Evolutionary conservation across 2,113 vertebrate species (phyloP), one percentile per base, ranked within the genome.

Genomic region (Nerophis lumbriciformis): DNA sequence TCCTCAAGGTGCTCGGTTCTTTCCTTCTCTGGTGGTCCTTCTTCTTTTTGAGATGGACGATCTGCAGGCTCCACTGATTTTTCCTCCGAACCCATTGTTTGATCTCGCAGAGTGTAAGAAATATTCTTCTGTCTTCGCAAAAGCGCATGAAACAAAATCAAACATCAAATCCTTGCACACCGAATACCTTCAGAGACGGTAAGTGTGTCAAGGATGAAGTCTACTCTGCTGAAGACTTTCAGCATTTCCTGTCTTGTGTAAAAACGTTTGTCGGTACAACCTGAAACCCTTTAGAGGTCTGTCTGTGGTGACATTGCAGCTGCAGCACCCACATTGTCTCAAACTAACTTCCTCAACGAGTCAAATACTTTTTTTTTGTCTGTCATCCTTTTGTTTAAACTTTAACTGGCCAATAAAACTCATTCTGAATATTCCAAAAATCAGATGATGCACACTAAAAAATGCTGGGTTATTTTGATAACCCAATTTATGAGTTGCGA

Each of bases 31-130:
- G 63, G 50, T 35, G 72, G 72, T 15, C 54, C 77, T 19, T 54
- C 65, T 53, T 88, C 83, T 58, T 83, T 76, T 3, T 53, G 59
- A 7, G 45, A 47, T 9, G 53, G 85, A 11, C 81, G 49, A 11
- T 77, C 71, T 35, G 73, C 69, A 39, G 78, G 49, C 6, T 90
- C 87, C 13, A 51, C 2, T 37, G 87, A 85, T 7, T 71, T 73
- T 38, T 90, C 88, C 1, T 84, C 90, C 0, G 73, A 89, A 45
- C 87, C 90, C 91, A 92, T 92, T 50, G 11, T 70, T 28, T 21
- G 19, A 59, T 51, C 28, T 60, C 53, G 19, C 3, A 19, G 1
- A 9, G 6, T 2, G 51, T 48, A 2, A 13, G 12, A 59, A 57
- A 10, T 0, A 14, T 48, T 36, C 28, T 21, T 47, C 52, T 65